A percentile compares a stretch with the other conserved stretches of the same genome.
Conservation (phyloP, 2,888 invertebrate species). For the Caenorhabditis angaria region DNA sequence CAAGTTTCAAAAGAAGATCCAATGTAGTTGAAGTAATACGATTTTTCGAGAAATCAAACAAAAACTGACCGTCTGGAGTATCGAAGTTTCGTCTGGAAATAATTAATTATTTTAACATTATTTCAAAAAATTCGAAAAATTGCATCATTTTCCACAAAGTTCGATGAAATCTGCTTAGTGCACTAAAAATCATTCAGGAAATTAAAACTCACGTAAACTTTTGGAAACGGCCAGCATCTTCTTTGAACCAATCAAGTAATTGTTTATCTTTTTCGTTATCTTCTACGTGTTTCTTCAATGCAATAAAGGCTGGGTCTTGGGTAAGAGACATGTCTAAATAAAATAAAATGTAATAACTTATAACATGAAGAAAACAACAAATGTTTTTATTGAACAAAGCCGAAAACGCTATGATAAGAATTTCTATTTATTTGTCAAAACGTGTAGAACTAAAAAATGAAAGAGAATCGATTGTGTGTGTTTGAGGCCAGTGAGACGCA, state of each 20-base stretch:
- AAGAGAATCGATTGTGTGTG: not conserved
- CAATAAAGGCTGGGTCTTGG: slow-evolving; percentile 77
- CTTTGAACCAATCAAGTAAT: slow-evolving; percentile 84
- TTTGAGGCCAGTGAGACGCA: not conserved
- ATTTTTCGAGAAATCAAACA: slow-evolving; percentile 97
- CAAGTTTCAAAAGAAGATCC: slow-evolving; percentile 83
- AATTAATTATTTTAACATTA: no score
- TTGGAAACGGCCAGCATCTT: slow-evolving; percentile 84
- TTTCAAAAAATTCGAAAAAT: no score
- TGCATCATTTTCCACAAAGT: not conserved
- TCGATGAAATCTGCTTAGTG: not conserved
- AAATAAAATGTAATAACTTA: not conserved
- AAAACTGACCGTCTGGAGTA: slow-evolving; percentile 89
- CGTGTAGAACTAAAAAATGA: not conserved
- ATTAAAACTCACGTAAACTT: slow-evolving; percentile 82
- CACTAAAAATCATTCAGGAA: not conserved
- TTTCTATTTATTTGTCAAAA: not conserved
- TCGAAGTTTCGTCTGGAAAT: slow-evolving; percentile 79
- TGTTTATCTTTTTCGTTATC: slow-evolving; percentile 80
- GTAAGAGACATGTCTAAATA: slow-evolving; percentile 39
- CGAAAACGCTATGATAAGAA: not conserved
- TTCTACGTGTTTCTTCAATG: slow-evolving; percentile 82
- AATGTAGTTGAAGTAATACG: slow-evolving; percentile 84
- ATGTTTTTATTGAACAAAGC: no score
- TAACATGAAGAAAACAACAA: no score